Evolutionary conservation across 2,113 vertebrate genomes (phyloP).

Genomic region (Salvelinus sp.): DNA sequence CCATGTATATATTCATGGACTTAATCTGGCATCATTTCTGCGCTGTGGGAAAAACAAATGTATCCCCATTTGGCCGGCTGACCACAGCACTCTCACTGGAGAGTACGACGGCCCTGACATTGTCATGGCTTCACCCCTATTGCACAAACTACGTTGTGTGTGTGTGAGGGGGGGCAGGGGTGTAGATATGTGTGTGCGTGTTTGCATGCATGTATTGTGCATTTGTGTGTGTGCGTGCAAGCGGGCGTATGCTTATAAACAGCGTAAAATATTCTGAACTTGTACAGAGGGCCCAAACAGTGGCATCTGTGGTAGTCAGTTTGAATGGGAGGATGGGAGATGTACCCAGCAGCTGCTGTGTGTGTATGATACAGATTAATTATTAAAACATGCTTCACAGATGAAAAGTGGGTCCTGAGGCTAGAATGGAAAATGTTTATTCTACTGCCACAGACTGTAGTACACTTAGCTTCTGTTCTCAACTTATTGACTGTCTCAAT

Average conservation of each 20-base stretch:
- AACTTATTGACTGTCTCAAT: conserved; percentile 70
- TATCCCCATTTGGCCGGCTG: conserved; percentile 53
- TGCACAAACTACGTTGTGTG: conserved; percentile 43
- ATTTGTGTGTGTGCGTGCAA: not conserved
- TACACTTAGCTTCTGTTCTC: conserved; percentile 72
- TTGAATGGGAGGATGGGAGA: conserved; percentile 73
- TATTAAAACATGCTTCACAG: conserved; percentile 83
- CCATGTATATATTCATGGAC: conserved; percentile 86
- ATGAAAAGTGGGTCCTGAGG: conserved; percentile 80
- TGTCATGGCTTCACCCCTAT: conserved; percentile 54
- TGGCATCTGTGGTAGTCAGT: conserved; percentile 73
- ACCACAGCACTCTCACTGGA: conserved; percentile 27
- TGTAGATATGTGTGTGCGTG: not conserved
- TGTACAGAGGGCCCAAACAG: conserved; percentile 68
- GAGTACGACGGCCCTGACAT: conserved; percentile 52
- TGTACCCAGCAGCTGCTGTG: conserved; percentile 78
- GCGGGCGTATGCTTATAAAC: not conserved
- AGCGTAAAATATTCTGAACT: conserved; percentile 49
- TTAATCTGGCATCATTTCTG: conserved; percentile 79
- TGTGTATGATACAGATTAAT: conserved; percentile 82
- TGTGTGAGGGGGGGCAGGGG: not conserved
- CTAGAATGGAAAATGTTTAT: conserved; percentile 79
- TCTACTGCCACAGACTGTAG: conserved; percentile 78
- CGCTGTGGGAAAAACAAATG: conserved; percentile 75
- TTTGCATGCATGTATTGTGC: not conserved